Percentiles rank a stretch among this genome's conserved stretches.
Evolutionary conservation across 2,888 invertebrate species (phyloP).

Genomic region (Leucoma salicis): DNA sequence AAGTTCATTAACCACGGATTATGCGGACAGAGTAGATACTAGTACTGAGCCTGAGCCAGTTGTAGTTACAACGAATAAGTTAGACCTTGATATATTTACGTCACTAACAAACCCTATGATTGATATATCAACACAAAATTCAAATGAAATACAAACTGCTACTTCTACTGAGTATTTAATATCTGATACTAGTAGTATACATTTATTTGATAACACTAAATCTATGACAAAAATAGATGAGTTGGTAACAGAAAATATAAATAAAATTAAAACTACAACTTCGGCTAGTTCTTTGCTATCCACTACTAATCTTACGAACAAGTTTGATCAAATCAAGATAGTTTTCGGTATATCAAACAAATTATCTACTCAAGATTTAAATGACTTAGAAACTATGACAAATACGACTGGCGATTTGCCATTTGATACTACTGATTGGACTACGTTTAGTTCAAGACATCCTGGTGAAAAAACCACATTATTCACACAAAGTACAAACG

Average conservation of each 20-base stretch:
- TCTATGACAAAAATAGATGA: not conserved
- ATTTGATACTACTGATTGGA: not conserved
- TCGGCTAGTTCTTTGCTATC: not conserved
- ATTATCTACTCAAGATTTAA: not conserved
- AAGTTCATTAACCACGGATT: not conserved
- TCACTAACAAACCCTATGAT: not conserved
- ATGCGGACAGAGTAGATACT: not conserved
- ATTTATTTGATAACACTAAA: not conserved
- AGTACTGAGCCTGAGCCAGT: not conserved
- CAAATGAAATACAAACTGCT: constrained; percentile 1
- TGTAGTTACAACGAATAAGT: not conserved
- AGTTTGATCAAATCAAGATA: not conserved
- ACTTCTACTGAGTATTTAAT: not conserved
- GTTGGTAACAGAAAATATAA: not conserved
- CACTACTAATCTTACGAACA: not conserved
- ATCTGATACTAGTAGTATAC: not conserved
- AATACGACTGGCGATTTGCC: not conserved
- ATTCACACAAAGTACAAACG: constrained; percentile 2
- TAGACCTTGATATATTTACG: not conserved
- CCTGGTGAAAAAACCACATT: constrained; percentile 1
- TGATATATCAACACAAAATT: constrained; percentile 1
- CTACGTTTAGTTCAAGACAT: not conserved
- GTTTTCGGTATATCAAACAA: not conserved
- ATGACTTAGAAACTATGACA: not conserved
- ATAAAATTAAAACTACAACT: not conserved